A percentile compares a stretch with the other conserved stretches of the same genome.
These are phyloP conservation scores for Cheumatopsyche charites DNA, from an alignment of 1,140 invertebrate species.

Conservation along the genomic window DNA sequence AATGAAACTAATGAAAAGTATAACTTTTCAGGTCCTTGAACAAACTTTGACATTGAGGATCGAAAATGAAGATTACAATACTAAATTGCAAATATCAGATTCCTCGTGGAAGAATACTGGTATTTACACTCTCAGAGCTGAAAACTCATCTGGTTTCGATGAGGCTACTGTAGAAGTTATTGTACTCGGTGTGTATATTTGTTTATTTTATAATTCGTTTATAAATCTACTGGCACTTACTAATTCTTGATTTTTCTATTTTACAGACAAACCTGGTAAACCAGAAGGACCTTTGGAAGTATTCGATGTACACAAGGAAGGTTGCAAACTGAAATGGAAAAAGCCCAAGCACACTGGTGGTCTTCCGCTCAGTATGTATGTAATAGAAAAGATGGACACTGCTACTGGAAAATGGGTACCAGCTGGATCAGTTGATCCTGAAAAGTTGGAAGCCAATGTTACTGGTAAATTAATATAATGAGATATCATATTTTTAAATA, in stretches of 20 bases:
- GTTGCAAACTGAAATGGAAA: constrained; percentile 94
- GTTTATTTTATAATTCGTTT: constrained; percentile 1
- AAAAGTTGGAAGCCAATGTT: constrained; percentile 84
- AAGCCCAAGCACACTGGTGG: constrained; percentile 96
- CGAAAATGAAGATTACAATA: constrained; percentile 93
- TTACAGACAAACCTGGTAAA: constrained; percentile 85
- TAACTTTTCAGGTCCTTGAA: constrained; percentile 51
- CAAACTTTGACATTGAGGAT: constrained; percentile 70
- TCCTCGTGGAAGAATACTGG: constrained; percentile 85
- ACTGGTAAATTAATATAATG: constrained; percentile 59
- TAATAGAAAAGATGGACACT: constrained; percentile 92
- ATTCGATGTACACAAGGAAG: constrained; percentile 91
- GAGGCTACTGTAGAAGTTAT: constrained; percentile 94
- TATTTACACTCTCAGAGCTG: constrained; percentile 88
- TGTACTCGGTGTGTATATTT: constrained; percentile 73
- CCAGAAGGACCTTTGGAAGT: constrained; percentile 95
- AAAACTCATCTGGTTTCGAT: constrained; percentile 92
- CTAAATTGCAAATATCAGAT: constrained; percentile 82
- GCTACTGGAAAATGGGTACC: constrained; percentile 87
- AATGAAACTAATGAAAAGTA: not conserved
- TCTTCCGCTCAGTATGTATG: constrained; percentile 85
- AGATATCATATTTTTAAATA: constrained; percentile 1
- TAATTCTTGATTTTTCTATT: not conserved
- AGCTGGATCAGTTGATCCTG: constrained; percentile 85
- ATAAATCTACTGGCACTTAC: not conserved